Evolutionary conservation across 2,888 invertebrate genomes (phyloP).

Genomic region (Cephonodes hylas): DNA sequence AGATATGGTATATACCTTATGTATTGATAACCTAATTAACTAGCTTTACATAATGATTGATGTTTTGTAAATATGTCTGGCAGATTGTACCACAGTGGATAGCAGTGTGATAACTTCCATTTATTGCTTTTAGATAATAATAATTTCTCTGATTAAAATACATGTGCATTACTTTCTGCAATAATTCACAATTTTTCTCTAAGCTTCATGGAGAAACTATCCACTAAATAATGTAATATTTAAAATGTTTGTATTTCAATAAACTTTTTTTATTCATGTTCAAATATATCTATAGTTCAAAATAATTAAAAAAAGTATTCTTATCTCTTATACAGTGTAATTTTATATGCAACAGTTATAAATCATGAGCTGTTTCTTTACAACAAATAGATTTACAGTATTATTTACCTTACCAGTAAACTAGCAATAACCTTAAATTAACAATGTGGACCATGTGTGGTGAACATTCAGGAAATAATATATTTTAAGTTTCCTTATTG

Average conservation of each 20-base stretch:
- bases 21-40: background rate
- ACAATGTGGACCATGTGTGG: background rate
- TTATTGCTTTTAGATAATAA: background rate
- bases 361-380: too few relatives aligned
- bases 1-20: background rate
- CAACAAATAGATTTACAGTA: too few relatives aligned
- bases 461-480: background rate
- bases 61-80: conserved; percentile 8
- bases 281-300: too few relatives aligned
- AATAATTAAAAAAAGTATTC: too few relatives aligned
- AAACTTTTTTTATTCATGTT: too few relatives aligned
- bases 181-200: background rate
- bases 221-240: too few relatives aligned
- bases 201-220: too few relatives aligned
- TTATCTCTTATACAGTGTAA: too few relatives aligned
- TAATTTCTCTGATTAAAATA: background rate
- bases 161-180: background rate
- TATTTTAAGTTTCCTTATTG: conserved; percentile 9
- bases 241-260: too few relatives aligned
- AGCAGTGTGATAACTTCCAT: background rate
- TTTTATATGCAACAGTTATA: too few relatives aligned
- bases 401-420: too few relatives aligned
- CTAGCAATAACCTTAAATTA: too few relatives aligned
- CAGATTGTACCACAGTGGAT: background rate
- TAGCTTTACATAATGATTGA: background rate